Evolutionary conservation across 2,797 vertebrate species (phyloP).

Genomic region (Pempheris klunzingeri): DNA sequence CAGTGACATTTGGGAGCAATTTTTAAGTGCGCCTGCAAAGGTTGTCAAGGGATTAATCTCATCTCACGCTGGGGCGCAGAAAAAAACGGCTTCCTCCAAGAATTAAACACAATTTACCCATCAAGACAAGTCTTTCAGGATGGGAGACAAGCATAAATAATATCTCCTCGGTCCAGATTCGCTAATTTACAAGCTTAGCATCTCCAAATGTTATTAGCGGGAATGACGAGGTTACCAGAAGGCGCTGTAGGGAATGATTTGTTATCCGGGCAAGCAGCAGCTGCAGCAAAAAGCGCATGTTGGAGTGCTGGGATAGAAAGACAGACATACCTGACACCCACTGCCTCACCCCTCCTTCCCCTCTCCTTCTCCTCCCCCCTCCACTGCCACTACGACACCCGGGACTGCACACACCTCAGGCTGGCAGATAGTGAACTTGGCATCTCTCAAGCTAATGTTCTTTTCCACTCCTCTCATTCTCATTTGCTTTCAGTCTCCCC

Average conservation of each 20-base stretch:
- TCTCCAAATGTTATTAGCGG: constrained; percentile 89
- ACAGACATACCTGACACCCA: constrained; percentile 86
- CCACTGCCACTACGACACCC: constrained; percentile 61
- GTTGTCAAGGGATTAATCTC: constrained; percentile 91
- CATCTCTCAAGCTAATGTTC: constrained; percentile 80
- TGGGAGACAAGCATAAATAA: constrained; percentile 89
- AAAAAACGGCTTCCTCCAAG: constrained; percentile 87
- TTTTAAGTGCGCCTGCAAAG: constrained; percentile 87
- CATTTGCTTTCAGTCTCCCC: constrained; percentile 70
- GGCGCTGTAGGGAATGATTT: constrained; percentile 88
- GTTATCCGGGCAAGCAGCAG: constrained; percentile 85
- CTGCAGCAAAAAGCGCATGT: constrained; percentile 67
- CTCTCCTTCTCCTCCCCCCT: constrained; percentile 27
- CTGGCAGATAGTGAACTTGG: constrained; percentile 83
- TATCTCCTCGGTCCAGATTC: constrained; percentile 90
- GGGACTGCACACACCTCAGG: constrained; percentile 80
- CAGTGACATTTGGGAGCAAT: constrained; percentile 87
- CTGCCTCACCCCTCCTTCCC: constrained; percentile 66
- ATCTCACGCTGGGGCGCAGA: constrained; percentile 86
- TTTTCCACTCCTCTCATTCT: constrained; percentile 80
- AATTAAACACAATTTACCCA: constrained; percentile 90
- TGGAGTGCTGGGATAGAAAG: constrained; percentile 71
- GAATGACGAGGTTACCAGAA: constrained; percentile 87
- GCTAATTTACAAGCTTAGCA: constrained; percentile 90
- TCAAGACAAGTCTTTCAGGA: constrained; percentile 88